phyloP scores from a whole-genome alignment of 2,797 vertebrate genomes.

The Synaphobranchus kaupii region DNA sequence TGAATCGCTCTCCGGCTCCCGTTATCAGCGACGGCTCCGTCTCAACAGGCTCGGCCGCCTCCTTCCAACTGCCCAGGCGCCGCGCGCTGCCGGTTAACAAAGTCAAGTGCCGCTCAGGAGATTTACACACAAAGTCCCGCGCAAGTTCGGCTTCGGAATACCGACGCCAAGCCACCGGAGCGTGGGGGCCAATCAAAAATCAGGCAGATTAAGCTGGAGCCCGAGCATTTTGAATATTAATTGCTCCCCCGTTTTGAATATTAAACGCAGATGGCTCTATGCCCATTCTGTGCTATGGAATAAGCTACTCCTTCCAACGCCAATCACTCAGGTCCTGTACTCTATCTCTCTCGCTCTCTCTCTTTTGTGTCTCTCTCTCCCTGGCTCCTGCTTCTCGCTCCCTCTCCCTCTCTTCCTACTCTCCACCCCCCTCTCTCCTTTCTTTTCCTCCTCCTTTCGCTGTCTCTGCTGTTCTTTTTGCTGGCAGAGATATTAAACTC shows the following conservation, averaged over 20 bases:
- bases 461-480: background rate
- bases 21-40: constrained; percentile 16
- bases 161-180: background rate
- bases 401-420: background rate
- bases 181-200: background rate
- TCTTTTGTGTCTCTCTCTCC: background rate
- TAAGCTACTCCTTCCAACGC: constrained; percentile 5
- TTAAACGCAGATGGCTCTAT: background rate
- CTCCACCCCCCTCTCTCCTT: constrained; percentile 23
- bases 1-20: constrained; percentile 17
- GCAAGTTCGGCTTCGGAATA: background rate
- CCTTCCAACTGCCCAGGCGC: background rate
- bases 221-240: background rate
- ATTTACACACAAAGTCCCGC: constrained; percentile 13
- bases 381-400: constrained; percentile 24
- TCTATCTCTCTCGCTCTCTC: background rate
- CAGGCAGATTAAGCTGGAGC: background rate
- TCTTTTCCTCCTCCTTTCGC: constrained; percentile 16
- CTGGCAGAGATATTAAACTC: constrained; percentile 34
- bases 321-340: constrained; percentile 38
- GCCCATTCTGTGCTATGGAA: background rate
- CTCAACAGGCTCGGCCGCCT: constrained; percentile 1
- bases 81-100: constrained; percentile 10
- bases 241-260: background rate
- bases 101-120: constrained; percentile 20